Percentiles rank a stretch among this genome's conserved stretches.
Conservation (phyloP, 2,797 vertebrate genomes). For the Anomalospiza imberbis region DNA sequence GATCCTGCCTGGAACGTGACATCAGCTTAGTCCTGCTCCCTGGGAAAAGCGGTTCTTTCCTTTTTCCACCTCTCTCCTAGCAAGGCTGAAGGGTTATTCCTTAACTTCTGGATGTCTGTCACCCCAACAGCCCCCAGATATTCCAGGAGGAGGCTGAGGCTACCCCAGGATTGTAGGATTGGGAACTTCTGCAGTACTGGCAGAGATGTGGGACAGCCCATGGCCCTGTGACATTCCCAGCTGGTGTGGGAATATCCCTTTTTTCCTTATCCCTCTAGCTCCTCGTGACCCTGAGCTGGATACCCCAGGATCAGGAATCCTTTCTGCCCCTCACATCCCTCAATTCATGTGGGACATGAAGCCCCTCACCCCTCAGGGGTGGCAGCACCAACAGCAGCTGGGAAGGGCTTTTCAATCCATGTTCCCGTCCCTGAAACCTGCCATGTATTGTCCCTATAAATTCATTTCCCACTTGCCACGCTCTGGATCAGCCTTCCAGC, state of each 20-base stretch:
- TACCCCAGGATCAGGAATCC: background rate
- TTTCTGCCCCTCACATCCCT: background rate
- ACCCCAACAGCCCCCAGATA: background rate
- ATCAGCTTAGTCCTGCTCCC: accelerated
- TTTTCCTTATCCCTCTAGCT: accelerated
- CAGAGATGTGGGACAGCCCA: accelerated
- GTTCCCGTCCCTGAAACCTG: background rate
- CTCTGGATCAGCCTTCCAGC: background rate
- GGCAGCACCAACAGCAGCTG: background rate
- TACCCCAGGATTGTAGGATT: accelerated
- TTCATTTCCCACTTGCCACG: background rate
- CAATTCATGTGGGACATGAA: accelerated
- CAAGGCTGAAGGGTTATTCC: background rate
- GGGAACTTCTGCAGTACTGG: background rate
- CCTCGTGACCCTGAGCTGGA: background rate
- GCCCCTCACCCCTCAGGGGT: background rate
- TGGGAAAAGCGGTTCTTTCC: accelerated
- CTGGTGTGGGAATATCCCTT: background rate
- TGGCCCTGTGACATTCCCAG: background rate
- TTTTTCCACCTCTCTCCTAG: background rate
- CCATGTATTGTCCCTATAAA: no score
- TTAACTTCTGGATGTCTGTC: background rate
- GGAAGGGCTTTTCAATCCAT: background rate
- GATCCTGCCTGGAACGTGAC: background rate
- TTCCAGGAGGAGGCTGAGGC: background rate